A percentile compares a stretch with the other conserved stretches of the same genome.
phyloP scores from a whole-genome alignment of 1,140 invertebrate species.

The Drosophila navojoa region DNA sequence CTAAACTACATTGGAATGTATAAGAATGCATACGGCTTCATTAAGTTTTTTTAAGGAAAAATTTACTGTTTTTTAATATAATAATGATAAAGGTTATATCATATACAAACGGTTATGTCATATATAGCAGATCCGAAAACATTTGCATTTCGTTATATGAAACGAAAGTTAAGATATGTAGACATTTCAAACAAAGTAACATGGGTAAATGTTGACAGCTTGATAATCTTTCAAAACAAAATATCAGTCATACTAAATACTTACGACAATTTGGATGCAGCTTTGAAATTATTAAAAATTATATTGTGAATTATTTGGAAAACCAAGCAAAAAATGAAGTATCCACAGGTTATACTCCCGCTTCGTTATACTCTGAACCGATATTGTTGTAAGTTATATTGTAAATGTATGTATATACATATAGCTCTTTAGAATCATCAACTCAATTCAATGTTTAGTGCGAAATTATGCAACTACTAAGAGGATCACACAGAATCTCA shows the following conservation, averaged over 20 bases:
- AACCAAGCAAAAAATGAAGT: constrained; percentile 8
- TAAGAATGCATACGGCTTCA: too few relatives aligned
- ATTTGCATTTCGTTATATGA: too few relatives aligned
- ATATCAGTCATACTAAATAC: constrained; percentile 8
- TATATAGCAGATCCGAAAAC: too few relatives aligned
- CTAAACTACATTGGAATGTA: neutral
- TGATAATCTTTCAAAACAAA: neutral
- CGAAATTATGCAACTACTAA: constrained; percentile 1
- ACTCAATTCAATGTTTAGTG: neutral
- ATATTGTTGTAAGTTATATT: constrained; percentile 35
- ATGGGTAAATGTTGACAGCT: neutral
- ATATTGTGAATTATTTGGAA: neutral
- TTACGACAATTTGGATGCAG: neutral
- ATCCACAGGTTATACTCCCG: neutral
- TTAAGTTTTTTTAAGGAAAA: too few relatives aligned
- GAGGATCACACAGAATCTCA: constrained; percentile 5
- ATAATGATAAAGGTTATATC: too few relatives aligned
- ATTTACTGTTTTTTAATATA: too few relatives aligned
- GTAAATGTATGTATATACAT: neutral
- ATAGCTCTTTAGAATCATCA: neutral
- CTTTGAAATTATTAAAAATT: neutral
- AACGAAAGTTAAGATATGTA: too few relatives aligned
- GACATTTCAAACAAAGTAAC: constrained; percentile 1
- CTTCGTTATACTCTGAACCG: neutral
- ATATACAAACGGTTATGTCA: too few relatives aligned